A percentile compares a stretch with the other conserved stretches of the same genome.
Evolutionary conservation across 2,888 invertebrate genomes (phyloP).

Genomic region (Heteropelma amictum): DNA sequence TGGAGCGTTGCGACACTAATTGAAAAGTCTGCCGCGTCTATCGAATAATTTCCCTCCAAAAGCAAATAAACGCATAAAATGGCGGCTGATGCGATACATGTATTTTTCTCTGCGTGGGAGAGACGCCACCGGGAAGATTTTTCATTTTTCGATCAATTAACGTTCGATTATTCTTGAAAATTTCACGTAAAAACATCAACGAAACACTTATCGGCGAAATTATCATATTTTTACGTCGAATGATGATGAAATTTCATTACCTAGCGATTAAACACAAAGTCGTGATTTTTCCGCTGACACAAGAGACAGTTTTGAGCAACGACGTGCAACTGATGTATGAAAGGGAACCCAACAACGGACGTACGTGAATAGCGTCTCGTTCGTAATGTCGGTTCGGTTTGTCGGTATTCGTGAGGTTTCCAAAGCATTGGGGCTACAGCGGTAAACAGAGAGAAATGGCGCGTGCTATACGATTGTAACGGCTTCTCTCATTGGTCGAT

Average conservation of each 20-base stretch:
- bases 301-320: slow-evolving; percentile 43
- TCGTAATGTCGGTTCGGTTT: slow-evolving; percentile 42
- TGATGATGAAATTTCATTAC: slow-evolving; percentile 17
- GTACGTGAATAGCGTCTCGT: slow-evolving; percentile 44
- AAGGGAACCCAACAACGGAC: not conserved
- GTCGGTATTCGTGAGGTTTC: no score
- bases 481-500: slow-evolving; percentile 35
- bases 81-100: slow-evolving; percentile 65
- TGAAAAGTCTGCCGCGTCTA: slow-evolving; percentile 31
- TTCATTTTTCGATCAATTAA: slow-evolving; percentile 19
- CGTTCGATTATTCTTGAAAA: not conserved
- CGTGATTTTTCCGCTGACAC: slow-evolving; percentile 43
- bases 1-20: not conserved
- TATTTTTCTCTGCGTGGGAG: slow-evolving; percentile 62
- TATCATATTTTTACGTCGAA: slow-evolving; percentile 1
- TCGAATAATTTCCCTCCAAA: slow-evolving; percentile 73
- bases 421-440: slow-evolving; percentile 16
- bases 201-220: slow-evolving; percentile 4
- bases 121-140: slow-evolving; percentile 55
- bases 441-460: slow-evolving; percentile 28
- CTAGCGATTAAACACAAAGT: slow-evolving; percentile 32
- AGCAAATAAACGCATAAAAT: slow-evolving; percentile 72
- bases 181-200: not conserved
- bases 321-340: slow-evolving; percentile 54
- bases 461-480: not conserved